These are phyloP conservation scores for Olivierus martensii DNA, from an alignment of 1,140 invertebrate genomes.

Conservation along the genomic window DNA sequence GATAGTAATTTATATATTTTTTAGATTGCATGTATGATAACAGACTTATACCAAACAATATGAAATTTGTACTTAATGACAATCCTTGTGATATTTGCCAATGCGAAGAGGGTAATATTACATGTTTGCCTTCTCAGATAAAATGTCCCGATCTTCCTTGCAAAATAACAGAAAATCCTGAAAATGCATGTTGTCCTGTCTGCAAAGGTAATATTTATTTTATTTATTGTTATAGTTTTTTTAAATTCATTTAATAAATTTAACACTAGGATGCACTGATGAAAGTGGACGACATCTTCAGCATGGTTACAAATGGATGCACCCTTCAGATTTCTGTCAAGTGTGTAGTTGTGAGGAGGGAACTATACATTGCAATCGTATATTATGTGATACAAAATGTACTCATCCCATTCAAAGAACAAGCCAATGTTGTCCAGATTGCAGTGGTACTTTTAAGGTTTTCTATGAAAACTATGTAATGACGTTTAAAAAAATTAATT, in stretches of 20 bases:
- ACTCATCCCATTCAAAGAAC: conserved; percentile 9
- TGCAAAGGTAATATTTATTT: conserved; percentile 12
- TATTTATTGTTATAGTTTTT: too few species aligned
- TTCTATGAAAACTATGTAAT: not conserved
- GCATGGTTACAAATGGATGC: conserved; percentile 9
- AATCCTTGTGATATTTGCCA: conserved; percentile 9
- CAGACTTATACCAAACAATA: conserved; percentile 1
- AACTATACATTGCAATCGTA: conserved; percentile 5
- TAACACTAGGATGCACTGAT: conserved; percentile 6
- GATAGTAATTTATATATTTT: conserved; percentile 43
- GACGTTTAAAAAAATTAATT: not conserved
- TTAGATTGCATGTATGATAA: conserved; percentile 11
- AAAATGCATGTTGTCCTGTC: conserved; percentile 8
- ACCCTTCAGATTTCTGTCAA: conserved; percentile 11
- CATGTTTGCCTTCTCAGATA: conserved; percentile 5
- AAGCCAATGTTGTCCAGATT: conserved; percentile 13
- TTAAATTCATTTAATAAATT: too few species aligned
- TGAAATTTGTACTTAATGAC: conserved; percentile 14
- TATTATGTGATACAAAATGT: conserved; percentile 5
- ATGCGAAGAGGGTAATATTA: conserved; percentile 7
- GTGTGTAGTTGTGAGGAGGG: conserved; percentile 11
- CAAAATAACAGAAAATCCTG: conserved; percentile 1
- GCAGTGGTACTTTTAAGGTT: conserved; percentile 4
- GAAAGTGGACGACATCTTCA: not conserved
- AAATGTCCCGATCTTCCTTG: conserved; percentile 8